A percentile compares a stretch with the other conserved stretches of the same genome.
Conservation (phyloP, 2,888 invertebrate genomes). For the Agonopterix subpropinquella region DNA sequence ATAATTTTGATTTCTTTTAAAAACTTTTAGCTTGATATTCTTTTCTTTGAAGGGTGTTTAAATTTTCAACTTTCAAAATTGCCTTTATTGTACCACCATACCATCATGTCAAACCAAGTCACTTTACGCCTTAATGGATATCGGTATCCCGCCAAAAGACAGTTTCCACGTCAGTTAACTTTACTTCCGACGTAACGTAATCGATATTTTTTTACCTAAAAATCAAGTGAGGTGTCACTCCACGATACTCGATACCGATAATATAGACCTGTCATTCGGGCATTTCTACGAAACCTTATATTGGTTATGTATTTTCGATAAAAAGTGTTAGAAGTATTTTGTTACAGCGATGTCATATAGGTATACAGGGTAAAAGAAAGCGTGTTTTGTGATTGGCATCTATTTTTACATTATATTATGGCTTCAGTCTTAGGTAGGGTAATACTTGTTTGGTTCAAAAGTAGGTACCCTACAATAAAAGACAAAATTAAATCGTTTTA, state of each 20-base stretch:
- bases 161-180: conserved; percentile 66
- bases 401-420: background rate
- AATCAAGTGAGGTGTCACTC: conserved; percentile 53
- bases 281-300: conserved; percentile 39
- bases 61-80: too few species aligned
- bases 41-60: too few species aligned
- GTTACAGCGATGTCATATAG: conserved; percentile 3
- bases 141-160: conserved; percentile 56
- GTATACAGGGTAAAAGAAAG: background rate
- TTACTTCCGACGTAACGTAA: conserved; percentile 66
- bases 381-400: background rate
- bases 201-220: conserved; percentile 64
- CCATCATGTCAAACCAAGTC: conserved; percentile 51
- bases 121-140: conserved; percentile 64
- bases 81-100: conserved; percentile 2
- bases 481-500: too few species aligned
- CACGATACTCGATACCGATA: conserved; percentile 37
- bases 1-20: too few species aligned
- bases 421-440: background rate
- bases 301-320: conserved; percentile 18
- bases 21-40: too few species aligned
- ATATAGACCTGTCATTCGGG: conserved; percentile 27
- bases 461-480: too few species aligned
- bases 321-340: conserved; percentile 4
- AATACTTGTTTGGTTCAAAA: too few species aligned